Evolutionary conservation across 2,888 invertebrate species (phyloP).

Genomic region (Barypeithes pellucidus): DNA sequence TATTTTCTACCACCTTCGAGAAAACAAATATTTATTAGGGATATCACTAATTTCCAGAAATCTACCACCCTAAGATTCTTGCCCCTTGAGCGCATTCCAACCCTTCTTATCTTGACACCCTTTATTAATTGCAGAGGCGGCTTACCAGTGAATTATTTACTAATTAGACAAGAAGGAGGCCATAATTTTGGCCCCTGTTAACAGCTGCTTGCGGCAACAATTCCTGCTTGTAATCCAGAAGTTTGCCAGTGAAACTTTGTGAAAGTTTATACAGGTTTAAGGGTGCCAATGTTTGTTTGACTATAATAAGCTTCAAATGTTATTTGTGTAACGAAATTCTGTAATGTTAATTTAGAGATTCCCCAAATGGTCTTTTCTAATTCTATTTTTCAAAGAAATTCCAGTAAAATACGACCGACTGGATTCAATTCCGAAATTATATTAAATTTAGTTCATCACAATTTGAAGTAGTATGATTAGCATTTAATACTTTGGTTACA

Average conservation of each 20-base stretch:
- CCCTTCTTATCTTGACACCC: constrained; percentile 52
- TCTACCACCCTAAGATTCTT: constrained; percentile 65
- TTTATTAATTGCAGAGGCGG: constrained; percentile 72
- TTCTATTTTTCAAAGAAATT: too few relatives aligned
- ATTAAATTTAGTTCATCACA: too few relatives aligned
- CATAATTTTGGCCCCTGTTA: constrained; percentile 67
- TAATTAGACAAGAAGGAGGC: constrained; percentile 71
- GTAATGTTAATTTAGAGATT: too few relatives aligned
- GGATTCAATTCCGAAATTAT: too few relatives aligned
- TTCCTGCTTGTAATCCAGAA: constrained; percentile 26
- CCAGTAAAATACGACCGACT: too few relatives aligned
- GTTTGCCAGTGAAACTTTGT: constrained; percentile 29
- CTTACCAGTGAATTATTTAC: constrained; percentile 73
- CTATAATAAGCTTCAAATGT: too few relatives aligned
- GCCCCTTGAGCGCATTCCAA: constrained; percentile 58
- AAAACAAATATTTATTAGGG: constrained; percentile 5
- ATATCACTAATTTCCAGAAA: constrained; percentile 61
- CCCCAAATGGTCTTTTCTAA: too few relatives aligned
- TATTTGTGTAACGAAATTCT: too few relatives aligned
- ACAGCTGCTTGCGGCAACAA: constrained; percentile 41
- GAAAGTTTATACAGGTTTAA: constrained; percentile 28
- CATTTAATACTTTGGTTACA: too few relatives aligned
- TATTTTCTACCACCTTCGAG: too few relatives aligned
- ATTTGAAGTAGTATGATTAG: too few relatives aligned
- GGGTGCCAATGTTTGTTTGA: background rate